Evolutionary conservation across 2,113 vertebrate genomes (phyloP).

Genomic region (Neomonachus schauinslandi): DNA sequence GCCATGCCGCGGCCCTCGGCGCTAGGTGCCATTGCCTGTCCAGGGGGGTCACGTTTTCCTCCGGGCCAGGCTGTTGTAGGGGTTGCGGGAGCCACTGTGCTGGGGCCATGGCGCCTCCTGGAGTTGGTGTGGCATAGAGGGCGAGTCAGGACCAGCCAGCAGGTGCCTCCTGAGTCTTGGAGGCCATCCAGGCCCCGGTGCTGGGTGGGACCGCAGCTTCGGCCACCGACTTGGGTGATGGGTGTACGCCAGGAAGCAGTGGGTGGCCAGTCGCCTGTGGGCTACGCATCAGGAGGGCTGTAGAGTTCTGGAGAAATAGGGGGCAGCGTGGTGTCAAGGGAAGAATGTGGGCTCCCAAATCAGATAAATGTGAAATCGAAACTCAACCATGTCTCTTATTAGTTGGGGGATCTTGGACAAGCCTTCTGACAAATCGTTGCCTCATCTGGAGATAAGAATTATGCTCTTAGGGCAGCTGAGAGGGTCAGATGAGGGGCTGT

Average conservation of each 20-base stretch:
- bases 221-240: not conserved
- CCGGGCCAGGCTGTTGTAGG: not conserved
- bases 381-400: not conserved
- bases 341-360: not conserved
- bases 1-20: constrained; percentile 86
- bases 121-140: not conserved
- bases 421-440: not conserved
- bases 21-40: constrained; percentile 85
- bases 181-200: not conserved
- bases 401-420: not conserved
- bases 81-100: accelerated
- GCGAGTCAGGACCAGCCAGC: not conserved
- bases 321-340: not conserved
- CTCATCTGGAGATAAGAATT: not conserved
- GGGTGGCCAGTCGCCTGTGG: accelerated
- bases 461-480: not conserved
- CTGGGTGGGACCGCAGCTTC: not conserved
- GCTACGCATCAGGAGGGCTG: not conserved
- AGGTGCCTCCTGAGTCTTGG: not conserved
- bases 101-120: not conserved
- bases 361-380: not conserved
- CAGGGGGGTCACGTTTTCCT: not conserved
- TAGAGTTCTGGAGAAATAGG: not conserved
- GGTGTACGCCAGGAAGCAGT: not conserved
- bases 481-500: not conserved